These are phyloP conservation scores for Tachyglossus aculeatus DNA, from an alignment of 2,797 vertebrate genomes.

Conservation along the genomic window DNA sequence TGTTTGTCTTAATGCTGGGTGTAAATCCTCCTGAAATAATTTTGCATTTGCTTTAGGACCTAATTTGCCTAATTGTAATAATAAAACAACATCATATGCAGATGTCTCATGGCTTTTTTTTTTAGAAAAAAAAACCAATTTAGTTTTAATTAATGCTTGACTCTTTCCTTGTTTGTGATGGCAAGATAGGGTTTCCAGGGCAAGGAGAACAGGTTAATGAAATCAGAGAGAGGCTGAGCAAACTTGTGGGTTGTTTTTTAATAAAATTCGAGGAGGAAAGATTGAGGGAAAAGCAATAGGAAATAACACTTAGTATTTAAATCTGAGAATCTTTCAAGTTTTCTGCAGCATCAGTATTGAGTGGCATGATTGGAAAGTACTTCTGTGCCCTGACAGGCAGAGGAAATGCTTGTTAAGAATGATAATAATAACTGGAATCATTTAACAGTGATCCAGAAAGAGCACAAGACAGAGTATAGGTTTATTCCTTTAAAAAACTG, in stretches of 20 bases:
- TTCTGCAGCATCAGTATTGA: not conserved
- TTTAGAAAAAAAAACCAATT: slow-evolving; percentile 53
- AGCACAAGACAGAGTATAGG: not conserved
- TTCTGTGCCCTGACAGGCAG: not conserved
- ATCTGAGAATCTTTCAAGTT: slow-evolving; percentile 9
- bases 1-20: slow-evolving; percentile 38
- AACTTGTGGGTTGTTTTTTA: not conserved
- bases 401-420: not conserved
- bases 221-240: not conserved
- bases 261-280: slow-evolving; percentile 14
- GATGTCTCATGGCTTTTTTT: slow-evolving; percentile 62
- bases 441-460: not conserved
- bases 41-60: slow-evolving; percentile 64
- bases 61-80: slow-evolving; percentile 68
- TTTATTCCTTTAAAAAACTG: not conserved
- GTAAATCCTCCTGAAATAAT: slow-evolving; percentile 54
- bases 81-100: slow-evolving; percentile 58
- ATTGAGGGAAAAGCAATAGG: not conserved
- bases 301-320: not conserved
- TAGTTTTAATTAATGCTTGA: slow-evolving; percentile 64
- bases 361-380: slow-evolving; percentile 10
- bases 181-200: not conserved
- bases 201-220: not conserved
- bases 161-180: slow-evolving; percentile 7
- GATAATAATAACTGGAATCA: not conserved